Percentiles rank a stretch among this genome's conserved stretches.
Evolutionary conservation across 2,797 vertebrate species (phyloP).

Genomic region (Diceros bicornis): DNA sequence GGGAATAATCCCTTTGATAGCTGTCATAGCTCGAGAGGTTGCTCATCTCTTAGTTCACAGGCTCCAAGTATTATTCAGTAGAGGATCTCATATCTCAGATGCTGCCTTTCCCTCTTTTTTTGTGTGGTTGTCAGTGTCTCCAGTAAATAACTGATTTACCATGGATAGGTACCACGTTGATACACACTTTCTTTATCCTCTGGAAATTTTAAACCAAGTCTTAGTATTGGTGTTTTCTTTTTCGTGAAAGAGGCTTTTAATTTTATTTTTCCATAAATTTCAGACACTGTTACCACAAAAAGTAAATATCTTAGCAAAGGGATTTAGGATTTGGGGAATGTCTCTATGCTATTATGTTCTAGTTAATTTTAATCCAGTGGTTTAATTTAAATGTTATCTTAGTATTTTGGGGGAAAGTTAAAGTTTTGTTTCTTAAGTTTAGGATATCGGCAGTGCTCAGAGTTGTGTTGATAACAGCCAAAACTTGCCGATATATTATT

Average conservation of each 20-base stretch:
- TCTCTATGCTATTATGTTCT: slow-evolving; percentile 23
- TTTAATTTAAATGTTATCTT: slow-evolving; percentile 58
- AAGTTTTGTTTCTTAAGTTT: slow-evolving; percentile 63
- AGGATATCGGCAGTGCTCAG: not conserved
- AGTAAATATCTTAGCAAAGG: slow-evolving; percentile 12
- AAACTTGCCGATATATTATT: slow-evolving; percentile 42
- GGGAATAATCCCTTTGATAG: not conserved
- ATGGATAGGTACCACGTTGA: not conserved
- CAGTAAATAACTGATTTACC: not conserved
- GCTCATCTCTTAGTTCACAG: not conserved
- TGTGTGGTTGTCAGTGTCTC: not conserved
- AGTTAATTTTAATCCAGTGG: slow-evolving; percentile 9
- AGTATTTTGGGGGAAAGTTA: not conserved
- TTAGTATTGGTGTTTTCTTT: slow-evolving; percentile 51
- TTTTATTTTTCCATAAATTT: not conserved
- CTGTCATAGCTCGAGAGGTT: not conserved
- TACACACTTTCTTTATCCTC: not conserved
- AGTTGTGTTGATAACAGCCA: not conserved
- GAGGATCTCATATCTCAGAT: not conserved
- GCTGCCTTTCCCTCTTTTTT: not conserved
- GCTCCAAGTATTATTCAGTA: not conserved
- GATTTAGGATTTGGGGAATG: not conserved
- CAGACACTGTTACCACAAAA: slow-evolving; percentile 2
- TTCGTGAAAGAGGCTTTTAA: not conserved
- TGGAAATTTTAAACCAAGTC: slow-evolving; percentile 54